Percentiles rank a stretch among this genome's conserved stretches.
Evolutionary conservation across 2,113 vertebrate genomes (phyloP).

Genomic region (Motacilla alba): DNA sequence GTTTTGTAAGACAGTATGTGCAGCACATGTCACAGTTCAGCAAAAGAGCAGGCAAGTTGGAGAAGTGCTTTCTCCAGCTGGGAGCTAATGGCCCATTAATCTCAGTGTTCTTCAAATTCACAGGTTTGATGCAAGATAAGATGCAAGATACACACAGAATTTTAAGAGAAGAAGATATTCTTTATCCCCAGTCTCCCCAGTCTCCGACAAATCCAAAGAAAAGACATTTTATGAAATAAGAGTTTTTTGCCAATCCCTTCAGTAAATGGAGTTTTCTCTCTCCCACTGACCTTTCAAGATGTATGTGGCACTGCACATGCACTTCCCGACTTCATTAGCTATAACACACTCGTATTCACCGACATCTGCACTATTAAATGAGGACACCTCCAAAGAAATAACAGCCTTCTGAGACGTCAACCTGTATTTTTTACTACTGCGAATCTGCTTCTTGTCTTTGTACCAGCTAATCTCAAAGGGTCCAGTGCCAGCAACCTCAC

Average conservation of each 20-base stretch:
- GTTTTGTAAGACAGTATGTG: background rate
- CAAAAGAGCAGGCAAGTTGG: background rate
- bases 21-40: background rate
- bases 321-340: conserved; percentile 94
- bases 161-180: conserved; percentile 3
- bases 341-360: conserved; percentile 95
- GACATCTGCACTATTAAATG: conserved; percentile 91
- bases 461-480: conserved; percentile 96
- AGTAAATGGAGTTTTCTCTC: background rate
- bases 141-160: background rate
- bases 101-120: background rate
- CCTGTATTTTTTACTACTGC: conserved; percentile 87
- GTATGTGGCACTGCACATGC: conserved; percentile 81
- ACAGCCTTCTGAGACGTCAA: conserved; percentile 82
- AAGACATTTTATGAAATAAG: background rate
- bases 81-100: background rate
- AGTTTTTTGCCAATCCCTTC: background rate
- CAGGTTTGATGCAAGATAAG: background rate
- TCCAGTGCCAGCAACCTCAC: conserved; percentile 88
- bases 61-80: background rate
- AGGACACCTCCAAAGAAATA: conserved; percentile 87
- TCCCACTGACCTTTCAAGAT: conserved; percentile 92
- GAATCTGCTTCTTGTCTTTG: conserved; percentile 91
- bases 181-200: background rate
- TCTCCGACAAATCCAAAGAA: background rate